Base-by-base conservation (phyloP, 2,888 invertebrate species). In the Hypsopygia costalis region DNA sequence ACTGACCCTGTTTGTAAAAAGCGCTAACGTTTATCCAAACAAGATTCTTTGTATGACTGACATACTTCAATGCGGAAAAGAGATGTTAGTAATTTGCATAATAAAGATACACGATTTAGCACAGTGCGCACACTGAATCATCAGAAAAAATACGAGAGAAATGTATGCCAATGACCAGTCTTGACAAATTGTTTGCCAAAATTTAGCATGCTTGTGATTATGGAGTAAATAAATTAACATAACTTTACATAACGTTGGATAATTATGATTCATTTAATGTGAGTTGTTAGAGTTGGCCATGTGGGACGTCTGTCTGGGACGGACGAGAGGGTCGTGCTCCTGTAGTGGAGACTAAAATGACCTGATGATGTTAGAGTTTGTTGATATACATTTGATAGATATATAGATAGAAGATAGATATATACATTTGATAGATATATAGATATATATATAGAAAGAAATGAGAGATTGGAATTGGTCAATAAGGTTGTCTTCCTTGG, bases 1-100 rank as follows among this genome's bases (percentile, higher is more conserved):
- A 6, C 12, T 31, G 9, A 30, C 31, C 8, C 12, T 6, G 52
- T 55, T 59, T 47, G 52, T 81, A 3, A 25, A 25, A 25, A 25
- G 25, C 25, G 25, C 25, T 25, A 25, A 25, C 6, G 2, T 25
- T 25, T 8, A 36, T 27, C 10, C 40, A 36, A 22, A 32, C 9
- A 39, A 27, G 28, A 36, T 35, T 21, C 40, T 46, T 49, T 52
- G 52, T 49, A 36, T 44, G 39, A 40, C 43, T 52, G 49, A 52
- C 52, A 46, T 43, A 52, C 34, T 41, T 44, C 40, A 42, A 47
- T 12, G 34, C 46, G 47, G 47, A 49, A 52, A 48, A 45, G 21
- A 20, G 33, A 11, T 32, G 35, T 38, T 11, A 29, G 9, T 32
- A 46, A 47, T 51, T 48, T 40, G 43, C 43, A 44, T 44, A 11